Evolutionary conservation across 2,113 vertebrate genomes (phyloP).

Genomic region (Actenoides hombroni): DNA sequence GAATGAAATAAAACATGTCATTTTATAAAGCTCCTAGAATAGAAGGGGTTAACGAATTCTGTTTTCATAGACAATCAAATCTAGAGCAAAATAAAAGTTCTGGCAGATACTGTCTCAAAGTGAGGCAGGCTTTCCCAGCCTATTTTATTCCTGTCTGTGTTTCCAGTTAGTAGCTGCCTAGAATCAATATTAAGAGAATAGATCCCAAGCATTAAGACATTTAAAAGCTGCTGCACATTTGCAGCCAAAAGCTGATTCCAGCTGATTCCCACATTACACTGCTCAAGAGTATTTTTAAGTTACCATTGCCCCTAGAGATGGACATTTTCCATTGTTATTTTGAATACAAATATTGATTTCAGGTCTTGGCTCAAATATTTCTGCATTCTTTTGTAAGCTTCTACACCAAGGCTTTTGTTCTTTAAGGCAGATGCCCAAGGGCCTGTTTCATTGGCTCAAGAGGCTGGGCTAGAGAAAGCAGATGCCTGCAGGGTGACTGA

Average conservation of each 20-base stretch:
- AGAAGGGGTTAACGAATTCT: background rate
- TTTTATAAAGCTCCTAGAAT: background rate
- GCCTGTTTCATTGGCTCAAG: background rate
- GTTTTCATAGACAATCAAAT: background rate
- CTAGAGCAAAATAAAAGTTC: background rate
- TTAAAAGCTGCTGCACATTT: background rate
- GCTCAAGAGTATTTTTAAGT: background rate
- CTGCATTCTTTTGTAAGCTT: background rate
- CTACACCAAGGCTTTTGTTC: background rate
- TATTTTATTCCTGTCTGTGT: background rate
- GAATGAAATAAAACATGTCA: background rate
- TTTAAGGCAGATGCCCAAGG: background rate
- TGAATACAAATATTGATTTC: background rate
- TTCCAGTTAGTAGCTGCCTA: background rate
- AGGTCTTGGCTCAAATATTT: constrained; percentile 8
- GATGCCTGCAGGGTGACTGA: background rate
- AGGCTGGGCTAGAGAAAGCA: background rate
- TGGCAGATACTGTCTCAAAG: background rate
- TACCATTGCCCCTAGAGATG: background rate
- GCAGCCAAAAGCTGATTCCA: background rate
- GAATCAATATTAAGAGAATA: background rate
- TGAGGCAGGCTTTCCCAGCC: background rate
- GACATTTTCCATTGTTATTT: background rate
- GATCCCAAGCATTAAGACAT: background rate
- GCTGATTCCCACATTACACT: background rate